Evolutionary conservation across 2,888 invertebrate species (phyloP).

Genomic region (Limenitis camilla): DNA sequence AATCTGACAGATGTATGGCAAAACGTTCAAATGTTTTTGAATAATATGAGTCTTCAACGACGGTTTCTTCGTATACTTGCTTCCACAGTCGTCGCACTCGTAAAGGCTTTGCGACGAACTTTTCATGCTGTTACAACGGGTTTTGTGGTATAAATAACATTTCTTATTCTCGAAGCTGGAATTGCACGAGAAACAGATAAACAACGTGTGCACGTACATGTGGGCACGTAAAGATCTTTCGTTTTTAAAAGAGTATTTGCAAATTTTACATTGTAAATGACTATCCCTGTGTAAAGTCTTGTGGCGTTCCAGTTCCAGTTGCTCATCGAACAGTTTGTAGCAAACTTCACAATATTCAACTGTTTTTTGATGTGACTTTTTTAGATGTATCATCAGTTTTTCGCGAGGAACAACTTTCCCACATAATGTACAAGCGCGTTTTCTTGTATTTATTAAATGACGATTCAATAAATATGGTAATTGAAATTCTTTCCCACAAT

Average conservation of each 20-base stretch:
- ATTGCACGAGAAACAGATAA: slow-evolving; percentile 46
- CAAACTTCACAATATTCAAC: slow-evolving; percentile 39
- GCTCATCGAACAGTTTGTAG: slow-evolving; percentile 36
- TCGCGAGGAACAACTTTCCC: slow-evolving; percentile 36
- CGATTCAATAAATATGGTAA: slow-evolving; percentile 37
- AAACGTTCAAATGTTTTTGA: slow-evolving; percentile 54
- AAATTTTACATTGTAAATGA: slow-evolving; percentile 37
- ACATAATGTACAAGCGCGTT: slow-evolving; percentile 43
- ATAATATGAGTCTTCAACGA: slow-evolving; percentile 54
- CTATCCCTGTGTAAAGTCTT: slow-evolving; percentile 30
- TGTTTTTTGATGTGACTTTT: slow-evolving; percentile 29
- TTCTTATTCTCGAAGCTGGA: slow-evolving; percentile 48
- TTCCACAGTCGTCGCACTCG: slow-evolving; percentile 52
- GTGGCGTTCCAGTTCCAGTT: slow-evolving; percentile 30
- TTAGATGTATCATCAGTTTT: slow-evolving; percentile 40
- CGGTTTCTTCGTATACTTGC: slow-evolving; percentile 48
- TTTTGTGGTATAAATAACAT: slow-evolving; percentile 48
- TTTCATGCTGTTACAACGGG: slow-evolving; percentile 31
- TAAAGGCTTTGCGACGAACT: slow-evolving; percentile 24
- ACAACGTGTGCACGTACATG: slow-evolving; percentile 44
- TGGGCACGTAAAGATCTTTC: slow-evolving; percentile 49
- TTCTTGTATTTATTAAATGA: slow-evolving; percentile 43
- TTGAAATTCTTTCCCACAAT: slow-evolving; percentile 43
- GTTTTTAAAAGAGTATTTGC: slow-evolving; percentile 42
- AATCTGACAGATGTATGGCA: slow-evolving; percentile 47